These are phyloP conservation scores for Plutella xylostella DNA, from an alignment of 2,888 invertebrate genomes.

Conservation along the genomic window DNA sequence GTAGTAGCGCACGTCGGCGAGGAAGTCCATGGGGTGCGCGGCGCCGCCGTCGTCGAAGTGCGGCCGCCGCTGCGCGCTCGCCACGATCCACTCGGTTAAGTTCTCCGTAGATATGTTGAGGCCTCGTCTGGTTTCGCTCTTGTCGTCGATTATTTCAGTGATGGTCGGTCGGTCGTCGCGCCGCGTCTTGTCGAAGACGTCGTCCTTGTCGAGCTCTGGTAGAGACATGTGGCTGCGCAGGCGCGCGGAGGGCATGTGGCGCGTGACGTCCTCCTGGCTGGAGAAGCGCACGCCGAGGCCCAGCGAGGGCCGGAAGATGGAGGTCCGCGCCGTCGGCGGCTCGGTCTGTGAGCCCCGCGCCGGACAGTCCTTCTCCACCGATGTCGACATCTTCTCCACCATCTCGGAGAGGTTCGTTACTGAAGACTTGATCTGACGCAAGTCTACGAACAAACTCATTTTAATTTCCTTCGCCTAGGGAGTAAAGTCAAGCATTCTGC, in stretches of 20 bases:
- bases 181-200: slow-evolving; percentile 34
- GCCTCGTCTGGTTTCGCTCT: slow-evolving; percentile 25
- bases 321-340: slow-evolving; percentile 35
- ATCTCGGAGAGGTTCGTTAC: slow-evolving; percentile 60
- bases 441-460: slow-evolving; percentile 64
- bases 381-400: slow-evolving; percentile 58
- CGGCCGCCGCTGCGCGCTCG: slow-evolving; percentile 51
- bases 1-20: slow-evolving; percentile 53
- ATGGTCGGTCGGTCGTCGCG: slow-evolving; percentile 40
- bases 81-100: slow-evolving; percentile 52
- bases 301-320: slow-evolving; percentile 52
- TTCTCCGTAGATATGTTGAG: slow-evolving; percentile 44
- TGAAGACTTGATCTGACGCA: slow-evolving; percentile 60
- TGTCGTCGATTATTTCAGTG: slow-evolving; percentile 49
- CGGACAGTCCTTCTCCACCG: slow-evolving; percentile 37
- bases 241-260: slow-evolving; percentile 55
- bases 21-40: slow-evolving; percentile 58
- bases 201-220: slow-evolving; percentile 56
- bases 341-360: slow-evolving; percentile 36
- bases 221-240: slow-evolving; percentile 61
- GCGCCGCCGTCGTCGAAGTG: slow-evolving; percentile 55
- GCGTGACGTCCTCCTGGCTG: slow-evolving; percentile 57
- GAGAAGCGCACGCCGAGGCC: slow-evolving; percentile 61
- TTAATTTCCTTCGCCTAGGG: too few species aligned
- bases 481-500: too few species aligned